Base-by-base conservation (phyloP, 2,797 vertebrate species). In the Syngnathus rostellatus region DNA sequence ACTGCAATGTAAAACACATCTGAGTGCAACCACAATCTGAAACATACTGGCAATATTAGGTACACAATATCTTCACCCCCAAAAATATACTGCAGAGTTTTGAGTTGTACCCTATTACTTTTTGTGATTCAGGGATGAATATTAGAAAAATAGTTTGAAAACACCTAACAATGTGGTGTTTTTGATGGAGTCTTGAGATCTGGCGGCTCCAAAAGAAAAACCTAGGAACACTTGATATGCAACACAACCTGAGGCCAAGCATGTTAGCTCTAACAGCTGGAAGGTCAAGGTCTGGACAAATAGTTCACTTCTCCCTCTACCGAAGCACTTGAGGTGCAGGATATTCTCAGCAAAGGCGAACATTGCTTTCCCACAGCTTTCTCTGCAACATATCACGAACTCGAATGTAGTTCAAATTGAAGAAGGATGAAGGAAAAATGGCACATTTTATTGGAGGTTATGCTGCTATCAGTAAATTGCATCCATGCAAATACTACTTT, bases 201-300 rank as follows among this genome's bases (percentile, higher is more conserved):
- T 59, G 37, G 39, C 37, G 10, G 37, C 17, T 8, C 39, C 17
- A n/a, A 39, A 60, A 55, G 23, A 55, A 59, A 38, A 38, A 17
- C 57, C 37, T 8, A 8, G 17, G 31, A 59, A 60, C 58, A 40
- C 58, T 17, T 40, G 38, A 40, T n/a, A n/a, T 40, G 58, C 57
- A 38, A 17, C 38, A 40, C 58, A 60, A 61, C 70, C 65, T 46
- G 25, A 68, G 71, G 66, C 63, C 68, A 45, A 68, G 57, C 64
- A 39, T 70, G 77, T 74, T 71, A 70, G 73, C 65, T 66, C 65
- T 21, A 75, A 46, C 68, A 65, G 66, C 63, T 23, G 21, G 38
- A 81, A 81, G 79, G 82, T 88, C 81, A 86, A 80, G 77, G 79
- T 79, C 82, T 83, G 79, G 77, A 81, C 82, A 72, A 72, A 72